phyloP scores from a whole-genome alignment of 2,888 invertebrate genomes.

The Synergus gifuensis region DNA sequence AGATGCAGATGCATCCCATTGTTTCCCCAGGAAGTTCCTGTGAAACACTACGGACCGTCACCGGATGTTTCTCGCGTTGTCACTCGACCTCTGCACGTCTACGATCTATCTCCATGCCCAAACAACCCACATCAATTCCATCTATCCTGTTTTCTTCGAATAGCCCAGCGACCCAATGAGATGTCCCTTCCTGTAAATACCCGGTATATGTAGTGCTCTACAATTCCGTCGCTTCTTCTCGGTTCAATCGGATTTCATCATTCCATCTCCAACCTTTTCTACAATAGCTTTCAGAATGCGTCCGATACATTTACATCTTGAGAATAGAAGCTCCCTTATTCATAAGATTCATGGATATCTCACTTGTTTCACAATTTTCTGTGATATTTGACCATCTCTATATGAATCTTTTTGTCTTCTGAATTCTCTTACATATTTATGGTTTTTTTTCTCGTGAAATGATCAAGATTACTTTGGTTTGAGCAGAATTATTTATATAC shows the following conservation, averaged over 20 bases:
- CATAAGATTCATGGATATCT: conserved; percentile 33
- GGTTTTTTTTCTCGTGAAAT: background rate
- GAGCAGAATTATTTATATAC: background rate
- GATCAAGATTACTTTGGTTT: background rate
- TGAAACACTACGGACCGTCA: conserved; percentile 48
- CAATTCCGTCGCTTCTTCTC: background rate
- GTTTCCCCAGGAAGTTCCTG: conserved; percentile 63
- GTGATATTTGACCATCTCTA: background rate
- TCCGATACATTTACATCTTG: conserved; percentile 24
- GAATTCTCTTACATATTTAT: conserved; percentile 17
- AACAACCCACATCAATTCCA: conserved; percentile 26
- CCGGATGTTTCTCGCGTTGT: conserved; percentile 55
- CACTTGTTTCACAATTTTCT: background rate
- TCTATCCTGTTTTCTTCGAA: conserved; percentile 42
- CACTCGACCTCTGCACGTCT: conserved; percentile 45
- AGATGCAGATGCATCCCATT: conserved; percentile 68
- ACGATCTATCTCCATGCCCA: conserved; percentile 44
- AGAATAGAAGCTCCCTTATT: conserved; percentile 19
- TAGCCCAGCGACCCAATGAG: conserved; percentile 27
- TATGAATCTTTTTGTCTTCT: background rate
- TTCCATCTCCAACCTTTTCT: background rate
- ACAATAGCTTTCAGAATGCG: background rate
- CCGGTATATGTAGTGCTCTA: background rate
- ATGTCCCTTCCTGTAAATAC: conserved; percentile 37
- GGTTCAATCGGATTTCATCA: background rate